A percentile compares a stretch with the other conserved stretches of the same genome.
Evolutionary conservation across 2,888 invertebrate genomes (phyloP).

Genomic region (Phaonia tiefii): DNA sequence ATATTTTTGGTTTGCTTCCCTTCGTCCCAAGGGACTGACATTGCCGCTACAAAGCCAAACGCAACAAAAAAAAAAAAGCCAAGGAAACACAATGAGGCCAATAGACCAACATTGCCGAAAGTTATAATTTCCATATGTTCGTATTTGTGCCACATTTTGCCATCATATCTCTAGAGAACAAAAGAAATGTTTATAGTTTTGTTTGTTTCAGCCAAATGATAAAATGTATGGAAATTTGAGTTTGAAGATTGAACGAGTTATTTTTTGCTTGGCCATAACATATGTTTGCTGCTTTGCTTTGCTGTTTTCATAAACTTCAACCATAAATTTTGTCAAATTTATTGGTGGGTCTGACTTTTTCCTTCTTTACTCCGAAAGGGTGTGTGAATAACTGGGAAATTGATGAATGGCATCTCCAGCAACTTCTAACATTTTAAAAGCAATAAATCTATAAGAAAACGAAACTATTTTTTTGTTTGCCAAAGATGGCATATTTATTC

Average conservation of each 20-base stretch:
- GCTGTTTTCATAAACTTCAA: background rate
- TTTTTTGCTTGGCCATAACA: background rate
- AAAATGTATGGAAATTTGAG: constrained; percentile 18
- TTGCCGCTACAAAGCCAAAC: too few species aligned
- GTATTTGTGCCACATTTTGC: constrained; percentile 18
- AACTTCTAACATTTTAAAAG: background rate
- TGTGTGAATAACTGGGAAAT: background rate
- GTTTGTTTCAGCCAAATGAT: constrained; percentile 2
- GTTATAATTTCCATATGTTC: constrained; percentile 29
- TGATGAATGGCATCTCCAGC: background rate
- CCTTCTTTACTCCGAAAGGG: background rate
- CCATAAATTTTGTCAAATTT: constrained; percentile 34
- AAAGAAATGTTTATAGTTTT: background rate
- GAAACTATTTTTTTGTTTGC: too few species aligned
- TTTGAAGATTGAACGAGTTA: constrained; percentile 17
- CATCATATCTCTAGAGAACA: background rate
- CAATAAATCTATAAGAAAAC: too few species aligned
- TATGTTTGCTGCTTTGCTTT: constrained; percentile 16
- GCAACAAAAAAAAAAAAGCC: constrained; percentile 5
- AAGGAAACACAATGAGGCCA: background rate
- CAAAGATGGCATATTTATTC: too few species aligned
- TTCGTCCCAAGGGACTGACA: too few species aligned
- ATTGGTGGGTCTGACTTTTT: background rate
- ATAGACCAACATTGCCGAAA: constrained; percentile 22
- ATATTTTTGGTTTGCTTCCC: too few species aligned